Percentiles rank a stretch among this genome's conserved stretches.
Evolutionary conservation across 2,113 vertebrate genomes (phyloP).

Genomic region (Erinaceus europaeus): DNA sequence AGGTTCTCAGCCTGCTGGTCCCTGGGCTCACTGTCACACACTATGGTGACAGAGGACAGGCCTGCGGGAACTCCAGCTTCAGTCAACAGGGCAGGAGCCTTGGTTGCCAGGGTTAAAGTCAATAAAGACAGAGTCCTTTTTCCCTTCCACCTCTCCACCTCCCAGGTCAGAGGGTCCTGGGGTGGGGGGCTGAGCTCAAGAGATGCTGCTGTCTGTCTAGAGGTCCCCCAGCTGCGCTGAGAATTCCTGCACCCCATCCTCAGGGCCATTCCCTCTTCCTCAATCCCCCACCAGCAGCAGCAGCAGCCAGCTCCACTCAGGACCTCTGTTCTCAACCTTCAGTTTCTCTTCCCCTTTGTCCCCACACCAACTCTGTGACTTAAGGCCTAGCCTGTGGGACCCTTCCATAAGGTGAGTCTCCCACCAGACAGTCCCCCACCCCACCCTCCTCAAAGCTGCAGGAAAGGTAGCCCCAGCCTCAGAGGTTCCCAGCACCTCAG

Average conservation of each 20-base stretch:
- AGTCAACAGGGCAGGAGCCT: constrained; percentile 17
- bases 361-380: not conserved
- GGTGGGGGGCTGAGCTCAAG: not conserved
- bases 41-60: not conserved
- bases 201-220: too few species aligned
- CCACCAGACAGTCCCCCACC: not conserved
- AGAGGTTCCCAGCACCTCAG: too few species aligned
- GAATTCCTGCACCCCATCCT: too few species aligned
- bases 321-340: too few species aligned
- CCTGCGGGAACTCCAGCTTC: not conserved
- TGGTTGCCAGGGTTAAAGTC: constrained; percentile 59
- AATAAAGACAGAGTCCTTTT: constrained; percentile 51
- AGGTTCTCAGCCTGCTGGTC: not conserved
- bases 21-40: not conserved
- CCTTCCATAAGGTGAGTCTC: too few species aligned
- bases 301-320: too few species aligned
- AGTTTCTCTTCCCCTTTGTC: constrained; percentile 22
- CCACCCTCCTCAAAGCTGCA: too few species aligned
- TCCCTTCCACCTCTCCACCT: not conserved
- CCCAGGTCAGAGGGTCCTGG: not conserved
- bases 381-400: too few species aligned
- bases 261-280: not conserved
- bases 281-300: not conserved
- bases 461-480: too few species aligned
- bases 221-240: too few species aligned